These are phyloP conservation scores for Caenorhabditis panamensis DNA, from an alignment of 2,888 invertebrate species.

Conservation along the genomic window DNA sequence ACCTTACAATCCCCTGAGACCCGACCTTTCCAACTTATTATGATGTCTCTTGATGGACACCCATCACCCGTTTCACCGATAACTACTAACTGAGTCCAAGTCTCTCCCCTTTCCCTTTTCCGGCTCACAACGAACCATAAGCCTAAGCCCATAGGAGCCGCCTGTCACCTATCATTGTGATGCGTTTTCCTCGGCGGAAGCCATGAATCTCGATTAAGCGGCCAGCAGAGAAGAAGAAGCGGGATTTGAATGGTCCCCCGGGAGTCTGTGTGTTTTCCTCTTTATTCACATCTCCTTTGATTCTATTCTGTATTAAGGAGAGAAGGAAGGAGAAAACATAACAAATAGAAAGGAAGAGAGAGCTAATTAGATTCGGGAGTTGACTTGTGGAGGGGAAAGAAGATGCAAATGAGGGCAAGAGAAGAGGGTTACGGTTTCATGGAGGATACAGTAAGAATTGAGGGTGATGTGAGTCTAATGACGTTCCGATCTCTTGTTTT, in stretches of 20 bases:
- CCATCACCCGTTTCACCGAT: constrained; percentile 35
- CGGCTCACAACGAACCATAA: too few relatives aligned
- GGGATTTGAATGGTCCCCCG: constrained; percentile 34
- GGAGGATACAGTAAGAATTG: too few relatives aligned
- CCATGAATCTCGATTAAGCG: constrained; percentile 62
- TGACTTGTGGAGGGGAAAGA: not conserved
- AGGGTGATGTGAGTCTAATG: too few relatives aligned
- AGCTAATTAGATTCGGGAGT: not conserved
- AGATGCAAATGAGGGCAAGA: too few relatives aligned
- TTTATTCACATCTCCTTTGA: constrained; percentile 16
- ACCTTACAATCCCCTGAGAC: not conserved
- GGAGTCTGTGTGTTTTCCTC: constrained; percentile 42
- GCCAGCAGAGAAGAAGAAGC: not conserved
- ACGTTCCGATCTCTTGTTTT: too few relatives aligned
- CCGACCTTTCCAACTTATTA: constrained; percentile 38
- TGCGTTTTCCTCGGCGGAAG: constrained; percentile 43
- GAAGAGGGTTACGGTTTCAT: too few relatives aligned
- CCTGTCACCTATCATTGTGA: constrained; percentile 58
- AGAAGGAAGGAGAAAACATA: not conserved
- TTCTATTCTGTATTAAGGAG: constrained; percentile 37
- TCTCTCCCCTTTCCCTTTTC: not conserved
- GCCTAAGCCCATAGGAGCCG: not conserved
- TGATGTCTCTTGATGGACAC: constrained; percentile 38
- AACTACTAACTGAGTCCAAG: constrained; percentile 8
- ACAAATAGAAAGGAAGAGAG: not conserved